Base-by-base conservation (phyloP, 2,113 vertebrate species). In the Zingel zingel region DNA sequence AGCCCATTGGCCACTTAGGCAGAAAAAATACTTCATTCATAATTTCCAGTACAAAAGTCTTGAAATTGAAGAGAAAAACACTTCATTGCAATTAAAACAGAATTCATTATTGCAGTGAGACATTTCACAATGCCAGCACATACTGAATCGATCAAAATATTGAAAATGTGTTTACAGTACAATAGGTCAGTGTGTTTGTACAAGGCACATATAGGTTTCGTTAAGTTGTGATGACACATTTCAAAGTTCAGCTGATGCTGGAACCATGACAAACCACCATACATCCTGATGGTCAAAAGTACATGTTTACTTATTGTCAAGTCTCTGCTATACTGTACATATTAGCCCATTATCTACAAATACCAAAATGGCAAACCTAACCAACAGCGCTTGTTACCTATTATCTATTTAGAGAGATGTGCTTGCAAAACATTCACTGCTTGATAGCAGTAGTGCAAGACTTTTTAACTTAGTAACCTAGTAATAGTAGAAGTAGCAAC, bases 171-270 rank as follows among this genome's bases (percentile, higher is more conserved):
- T 72, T 73, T 66, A 63, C 63, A 84, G 59, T 59, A 79, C 69
- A 85, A 21, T 25, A 54, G 43, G 53, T 74, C 21, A 23, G 18
- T 30, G 66, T 78, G 16, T 78, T 74, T 70, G 67, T 12, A 33
- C 25, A 72, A 82, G 71, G 59, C 77, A 76, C 57, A 64, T 36
- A 15, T 13, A n/a, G 39, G 54, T 64, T 66, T 78, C 13, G 39
- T 65, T 71, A 48, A 1, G 54, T 54, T 76, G 58, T 43, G 8
- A 70, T 21, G 16, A 59, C 2, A 53, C 33, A 25, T 36, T 58
- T 84, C 27, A 87, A 83, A 88, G 65, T 71, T 81, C 66, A 86
- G 48, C 33, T 82, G 65, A 80, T 79, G 50, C 73, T 77, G 74
- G 53, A 74, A 54, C 19, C 27, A 25, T 33, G 54, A 54, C 25